phyloP scores from a whole-genome alignment of 2,888 invertebrate species.

The Cheilosia grossa region DNA sequence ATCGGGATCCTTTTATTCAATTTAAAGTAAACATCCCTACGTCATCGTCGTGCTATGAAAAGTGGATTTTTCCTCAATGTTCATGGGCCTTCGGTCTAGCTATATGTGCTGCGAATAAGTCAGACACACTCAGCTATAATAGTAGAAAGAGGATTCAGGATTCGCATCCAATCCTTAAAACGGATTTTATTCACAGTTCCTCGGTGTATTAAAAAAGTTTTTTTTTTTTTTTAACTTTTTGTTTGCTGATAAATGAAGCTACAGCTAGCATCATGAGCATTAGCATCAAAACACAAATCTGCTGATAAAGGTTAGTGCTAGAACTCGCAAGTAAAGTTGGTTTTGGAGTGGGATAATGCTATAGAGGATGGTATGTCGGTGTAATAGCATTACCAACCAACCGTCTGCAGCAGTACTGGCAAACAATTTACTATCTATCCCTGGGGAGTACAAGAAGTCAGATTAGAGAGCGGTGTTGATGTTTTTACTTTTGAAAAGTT shows the following conservation, averaged over 20 bases:
- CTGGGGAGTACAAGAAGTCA: slow-evolving; percentile 66
- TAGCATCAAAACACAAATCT: slow-evolving; percentile 74
- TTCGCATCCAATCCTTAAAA: slow-evolving; percentile 56
- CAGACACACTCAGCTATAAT: slow-evolving; percentile 3
- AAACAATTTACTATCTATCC: slow-evolving; percentile 68
- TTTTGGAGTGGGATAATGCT: slow-evolving; percentile 25
- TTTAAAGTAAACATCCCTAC: slow-evolving; percentile 73
- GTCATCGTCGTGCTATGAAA: slow-evolving; percentile 52
- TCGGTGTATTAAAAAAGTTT: slow-evolving; percentile 68
- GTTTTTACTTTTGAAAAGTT: slow-evolving; percentile 63
- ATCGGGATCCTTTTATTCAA: slow-evolving; percentile 73
- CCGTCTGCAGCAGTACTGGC: slow-evolving; percentile 42
- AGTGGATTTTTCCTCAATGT: slow-evolving; percentile 57
- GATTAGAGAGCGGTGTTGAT: slow-evolving; percentile 61
- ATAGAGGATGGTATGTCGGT: neutral
- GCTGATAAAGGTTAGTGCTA: slow-evolving; percentile 74
- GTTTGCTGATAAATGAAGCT: slow-evolving; percentile 65
- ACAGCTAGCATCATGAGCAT: slow-evolving; percentile 70
- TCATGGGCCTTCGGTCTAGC: slow-evolving; percentile 34
- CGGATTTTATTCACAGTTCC: slow-evolving; percentile 65
- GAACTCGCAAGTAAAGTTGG: slow-evolving; percentile 58
- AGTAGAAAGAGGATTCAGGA: slow-evolving; percentile 26
- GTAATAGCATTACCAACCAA: slow-evolving; percentile 47
- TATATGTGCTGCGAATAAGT: slow-evolving; percentile 16
- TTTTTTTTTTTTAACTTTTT: slow-evolving; percentile 27